These are phyloP conservation scores for Ceratina australensis DNA, from an alignment of 1,140 invertebrate species.

Conservation along the genomic window DNA sequence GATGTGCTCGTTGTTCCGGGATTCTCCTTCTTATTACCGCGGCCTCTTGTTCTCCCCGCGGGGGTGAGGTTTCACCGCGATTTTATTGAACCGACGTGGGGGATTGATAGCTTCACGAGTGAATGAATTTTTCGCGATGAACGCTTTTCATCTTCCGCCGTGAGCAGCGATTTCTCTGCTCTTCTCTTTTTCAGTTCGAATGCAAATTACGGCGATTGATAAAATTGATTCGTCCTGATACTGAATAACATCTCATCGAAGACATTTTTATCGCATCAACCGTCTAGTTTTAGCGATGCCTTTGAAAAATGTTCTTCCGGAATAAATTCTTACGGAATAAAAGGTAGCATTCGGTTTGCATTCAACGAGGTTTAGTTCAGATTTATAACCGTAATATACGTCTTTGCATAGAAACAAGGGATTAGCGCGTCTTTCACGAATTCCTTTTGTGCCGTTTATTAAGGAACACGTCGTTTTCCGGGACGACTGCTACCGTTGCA, in stretches of 20 bases:
- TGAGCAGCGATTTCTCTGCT: too few species aligned
- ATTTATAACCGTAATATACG: background rate
- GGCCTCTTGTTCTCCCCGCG: background rate
- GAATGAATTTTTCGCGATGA: too few species aligned
- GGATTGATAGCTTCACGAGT: background rate
- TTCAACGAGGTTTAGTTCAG: background rate
- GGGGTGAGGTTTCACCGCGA: background rate
- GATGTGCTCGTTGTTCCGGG: conserved; percentile 9
- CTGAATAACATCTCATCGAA: too few species aligned
- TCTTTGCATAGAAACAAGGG: conserved; percentile 37
- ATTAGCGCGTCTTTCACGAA: conserved; percentile 28
- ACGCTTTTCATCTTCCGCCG: too few species aligned
- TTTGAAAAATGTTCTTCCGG: background rate
- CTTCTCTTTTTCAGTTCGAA: too few species aligned
- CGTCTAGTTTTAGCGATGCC: too few species aligned
- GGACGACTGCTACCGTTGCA: background rate
- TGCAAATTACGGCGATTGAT: too few species aligned
- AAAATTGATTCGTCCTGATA: too few species aligned
- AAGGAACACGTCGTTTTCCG: conserved; percentile 11
- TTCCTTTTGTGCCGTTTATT: conserved; percentile 13
- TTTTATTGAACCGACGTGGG: background rate
- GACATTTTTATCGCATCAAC: too few species aligned
- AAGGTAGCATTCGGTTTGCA: background rate
- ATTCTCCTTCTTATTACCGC: conserved; percentile 7
- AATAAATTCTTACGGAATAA: too few species aligned